Conservation (phyloP, 2,888 invertebrate species). For the Corythucha ciliata region DNA sequence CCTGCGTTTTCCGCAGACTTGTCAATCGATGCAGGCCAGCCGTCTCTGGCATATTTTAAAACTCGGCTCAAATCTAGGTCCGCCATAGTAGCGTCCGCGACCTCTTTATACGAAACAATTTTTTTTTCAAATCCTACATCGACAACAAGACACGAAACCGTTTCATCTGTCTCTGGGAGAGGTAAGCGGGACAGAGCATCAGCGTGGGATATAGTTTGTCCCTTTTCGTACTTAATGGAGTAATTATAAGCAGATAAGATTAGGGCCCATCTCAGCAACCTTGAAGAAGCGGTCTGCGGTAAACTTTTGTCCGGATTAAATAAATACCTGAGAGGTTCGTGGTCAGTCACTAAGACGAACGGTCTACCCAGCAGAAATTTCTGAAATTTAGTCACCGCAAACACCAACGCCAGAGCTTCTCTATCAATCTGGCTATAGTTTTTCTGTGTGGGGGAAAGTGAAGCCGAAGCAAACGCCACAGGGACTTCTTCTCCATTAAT, state of each 20-base stretch:
- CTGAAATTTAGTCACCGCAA: slow-evolving; percentile 15
- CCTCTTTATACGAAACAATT: too few species aligned
- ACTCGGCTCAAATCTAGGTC: too few species aligned
- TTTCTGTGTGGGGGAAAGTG: not conserved
- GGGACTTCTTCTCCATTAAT: slow-evolving; percentile 4
- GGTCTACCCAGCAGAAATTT: not conserved
- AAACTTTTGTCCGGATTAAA: not conserved
- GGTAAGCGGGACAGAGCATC: not conserved
- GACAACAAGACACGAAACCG: too few species aligned
- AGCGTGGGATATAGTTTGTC: not conserved
- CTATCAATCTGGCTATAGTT: slow-evolving; percentile 2
- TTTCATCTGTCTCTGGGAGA: too few species aligned
- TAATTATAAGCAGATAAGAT: slow-evolving; percentile 4
- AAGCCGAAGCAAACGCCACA: slow-evolving; percentile 4
- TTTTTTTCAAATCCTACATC: too few species aligned
- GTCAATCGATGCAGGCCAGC: too few species aligned
- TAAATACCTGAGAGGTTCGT: slow-evolving; percentile 1
- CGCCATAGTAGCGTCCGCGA: too few species aligned
- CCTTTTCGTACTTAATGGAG: not conserved
- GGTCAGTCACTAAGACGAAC: slow-evolving; percentile 3
- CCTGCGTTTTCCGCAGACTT: too few species aligned
- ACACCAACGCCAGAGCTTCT: not conserved
- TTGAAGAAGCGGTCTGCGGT: not conserved
- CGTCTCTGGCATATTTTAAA: too few species aligned
- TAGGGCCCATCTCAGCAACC: not conserved